Evolutionary conservation across 2,797 vertebrate genomes (phyloP).

Genomic region (Pelobates cultripes): DNA sequence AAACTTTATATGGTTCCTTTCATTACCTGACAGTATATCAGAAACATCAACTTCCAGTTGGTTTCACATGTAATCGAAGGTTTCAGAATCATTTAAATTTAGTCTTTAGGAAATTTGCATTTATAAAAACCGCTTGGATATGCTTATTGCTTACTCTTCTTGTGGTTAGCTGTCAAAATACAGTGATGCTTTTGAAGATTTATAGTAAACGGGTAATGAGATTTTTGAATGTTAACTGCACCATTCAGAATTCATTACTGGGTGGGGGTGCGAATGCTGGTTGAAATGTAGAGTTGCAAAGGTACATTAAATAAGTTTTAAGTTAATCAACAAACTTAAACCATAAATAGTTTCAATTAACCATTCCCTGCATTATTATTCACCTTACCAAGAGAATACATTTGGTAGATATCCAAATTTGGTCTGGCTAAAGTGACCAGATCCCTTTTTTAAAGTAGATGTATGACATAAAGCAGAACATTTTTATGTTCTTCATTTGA

Average conservation of each 20-base stretch:
- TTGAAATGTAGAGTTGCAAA: constrained; percentile 52
- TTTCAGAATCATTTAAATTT: constrained; percentile 65
- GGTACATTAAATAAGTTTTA: constrained; percentile 57
- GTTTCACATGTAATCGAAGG: constrained; percentile 31
- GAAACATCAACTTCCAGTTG: constrained; percentile 44
- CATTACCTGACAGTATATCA: constrained; percentile 40
- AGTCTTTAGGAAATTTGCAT: constrained; percentile 67
- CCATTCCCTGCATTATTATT: constrained; percentile 50
- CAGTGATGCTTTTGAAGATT: constrained; percentile 69
- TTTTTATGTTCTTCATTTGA: too few species aligned
- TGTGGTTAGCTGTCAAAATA: constrained; percentile 70
- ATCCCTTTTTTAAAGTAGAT: neutral
- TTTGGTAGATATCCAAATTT: neutral
- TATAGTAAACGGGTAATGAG: constrained; percentile 68
- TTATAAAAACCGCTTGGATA: constrained; percentile 66
- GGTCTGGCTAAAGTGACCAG: neutral
- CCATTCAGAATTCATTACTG: constrained; percentile 66
- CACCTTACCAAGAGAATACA: neutral
- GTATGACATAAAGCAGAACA: too few species aligned
- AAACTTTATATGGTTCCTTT: constrained; percentile 52
- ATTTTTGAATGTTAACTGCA: constrained; percentile 67
- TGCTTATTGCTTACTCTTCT: constrained; percentile 65
- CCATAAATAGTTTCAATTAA: constrained; percentile 64
- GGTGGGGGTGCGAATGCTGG: constrained; percentile 53
- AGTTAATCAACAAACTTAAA: constrained; percentile 63